Percentiles rank a stretch among this genome's conserved stretches.
These are phyloP conservation scores for Oxygymnocypris stewartii DNA, from an alignment of 2,113 vertebrate genomes.

Conservation along the genomic window DNA sequence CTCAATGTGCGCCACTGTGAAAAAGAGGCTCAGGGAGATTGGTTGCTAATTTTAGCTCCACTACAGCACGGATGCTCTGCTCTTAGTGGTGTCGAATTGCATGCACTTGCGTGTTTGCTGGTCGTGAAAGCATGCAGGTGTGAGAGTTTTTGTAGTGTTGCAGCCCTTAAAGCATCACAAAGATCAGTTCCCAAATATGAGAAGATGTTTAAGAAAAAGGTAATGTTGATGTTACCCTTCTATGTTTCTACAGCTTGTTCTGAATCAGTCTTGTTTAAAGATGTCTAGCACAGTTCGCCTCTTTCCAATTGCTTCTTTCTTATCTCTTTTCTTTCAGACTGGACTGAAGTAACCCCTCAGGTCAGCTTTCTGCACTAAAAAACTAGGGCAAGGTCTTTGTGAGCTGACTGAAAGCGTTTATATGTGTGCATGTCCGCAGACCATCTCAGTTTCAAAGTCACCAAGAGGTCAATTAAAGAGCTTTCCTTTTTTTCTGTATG, in stretches of 20 bases:
- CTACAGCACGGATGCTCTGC: conserved; percentile 24
- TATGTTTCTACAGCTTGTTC: not conserved
- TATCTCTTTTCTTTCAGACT: conserved; percentile 7
- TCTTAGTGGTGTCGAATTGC: conserved; percentile 16
- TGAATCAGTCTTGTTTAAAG: not conserved
- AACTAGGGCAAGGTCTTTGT: conserved; percentile 7
- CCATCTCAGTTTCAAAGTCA: conserved; percentile 17
- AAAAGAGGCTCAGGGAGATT: conserved; percentile 30
- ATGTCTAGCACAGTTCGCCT: not conserved
- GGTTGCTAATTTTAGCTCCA: conserved; percentile 37
- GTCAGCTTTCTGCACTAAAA: not conserved
- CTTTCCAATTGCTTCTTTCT: not conserved
- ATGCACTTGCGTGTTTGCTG: not conserved
- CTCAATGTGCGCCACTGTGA: conserved; percentile 24
- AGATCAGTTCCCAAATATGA: not conserved
- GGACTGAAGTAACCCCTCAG: conserved; percentile 28
- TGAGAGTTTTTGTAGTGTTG: not conserved
- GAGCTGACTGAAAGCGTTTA: conserved; percentile 2
- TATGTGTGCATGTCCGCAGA: not conserved
- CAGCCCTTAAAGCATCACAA: not conserved
- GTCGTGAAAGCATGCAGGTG: conserved; percentile 27
- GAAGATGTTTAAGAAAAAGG: not conserved
- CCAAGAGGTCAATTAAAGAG: conserved; percentile 5
- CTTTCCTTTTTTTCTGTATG: not conserved
- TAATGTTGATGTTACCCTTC: not conserved